Evolutionary conservation across 2,797 vertebrate genomes (phyloP).

Genomic region (Alca torda): DNA sequence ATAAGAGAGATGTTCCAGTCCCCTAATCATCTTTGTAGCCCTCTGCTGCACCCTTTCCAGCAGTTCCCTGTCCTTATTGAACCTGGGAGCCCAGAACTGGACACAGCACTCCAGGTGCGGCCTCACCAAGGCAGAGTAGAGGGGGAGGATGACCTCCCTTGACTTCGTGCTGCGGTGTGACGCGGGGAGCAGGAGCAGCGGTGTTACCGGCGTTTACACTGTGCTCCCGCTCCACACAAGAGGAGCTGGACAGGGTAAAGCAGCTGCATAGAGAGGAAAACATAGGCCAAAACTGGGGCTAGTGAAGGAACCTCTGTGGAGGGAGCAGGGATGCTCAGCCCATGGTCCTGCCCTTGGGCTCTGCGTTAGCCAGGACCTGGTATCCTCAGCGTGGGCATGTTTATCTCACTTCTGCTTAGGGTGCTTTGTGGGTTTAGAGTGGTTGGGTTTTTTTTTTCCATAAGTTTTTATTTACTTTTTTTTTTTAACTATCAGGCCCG

Average conservation of each 20-base stretch:
- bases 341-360: not conserved
- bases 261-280: no score
- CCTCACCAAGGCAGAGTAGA: no score
- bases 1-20: no score
- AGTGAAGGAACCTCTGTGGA: rapidly evolving
- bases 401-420: not conserved
- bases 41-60: no score
- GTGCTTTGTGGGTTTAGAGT: not conserved
- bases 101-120: no score
- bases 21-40: no score
- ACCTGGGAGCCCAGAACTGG: no score
- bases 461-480: not conserved
- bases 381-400: rapidly evolving
- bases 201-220: not conserved
- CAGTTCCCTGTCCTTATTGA: no score
- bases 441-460: no score
- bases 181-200: not conserved
- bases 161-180: rapidly evolving
- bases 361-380: not conserved
- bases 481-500: not conserved
- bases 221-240: not conserved
- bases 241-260: not conserved
- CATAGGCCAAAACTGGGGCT: rapidly evolving
- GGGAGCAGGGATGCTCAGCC: not conserved
- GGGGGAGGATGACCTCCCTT: no score